These are phyloP conservation scores for Acheta domesticus DNA, from an alignment of 2,888 invertebrate genomes.

Conservation along the genomic window DNA sequence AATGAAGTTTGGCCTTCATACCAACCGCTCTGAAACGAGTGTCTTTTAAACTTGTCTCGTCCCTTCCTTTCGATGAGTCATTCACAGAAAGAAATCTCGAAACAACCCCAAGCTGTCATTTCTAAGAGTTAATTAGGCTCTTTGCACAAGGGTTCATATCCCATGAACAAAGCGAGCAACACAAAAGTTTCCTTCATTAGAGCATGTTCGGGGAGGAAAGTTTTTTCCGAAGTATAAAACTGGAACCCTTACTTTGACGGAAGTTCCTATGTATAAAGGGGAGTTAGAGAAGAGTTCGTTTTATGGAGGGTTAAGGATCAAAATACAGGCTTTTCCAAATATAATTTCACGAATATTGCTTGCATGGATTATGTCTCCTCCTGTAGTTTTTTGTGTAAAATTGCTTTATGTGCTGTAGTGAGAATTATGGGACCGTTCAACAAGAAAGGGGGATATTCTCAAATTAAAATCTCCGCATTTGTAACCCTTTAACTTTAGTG, in stretches of 20 bases:
- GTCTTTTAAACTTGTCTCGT: neutral
- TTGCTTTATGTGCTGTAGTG: too few relatives aligned
- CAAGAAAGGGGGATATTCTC: too few relatives aligned
- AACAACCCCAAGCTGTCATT: neutral
- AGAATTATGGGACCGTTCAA: too few relatives aligned
- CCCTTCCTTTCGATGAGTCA: neutral
- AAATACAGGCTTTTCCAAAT: neutral
- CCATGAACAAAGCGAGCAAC: slow-evolving; percentile 1
- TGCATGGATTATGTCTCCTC: too few relatives aligned
- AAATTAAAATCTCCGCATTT: too few relatives aligned
- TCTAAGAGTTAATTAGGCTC: neutral
- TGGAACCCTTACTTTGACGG: neutral
- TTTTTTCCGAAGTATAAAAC: neutral
- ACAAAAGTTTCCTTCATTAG: slow-evolving; percentile 1
- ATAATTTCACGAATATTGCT: neutral
- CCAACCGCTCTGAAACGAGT: neutral
- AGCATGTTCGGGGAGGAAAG: neutral
- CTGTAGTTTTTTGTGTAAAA: too few relatives aligned
- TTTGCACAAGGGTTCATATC: neutral
- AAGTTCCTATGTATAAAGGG: neutral
- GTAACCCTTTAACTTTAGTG: too few relatives aligned
- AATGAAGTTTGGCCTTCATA: too few relatives aligned
- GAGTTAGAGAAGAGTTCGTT: neutral
- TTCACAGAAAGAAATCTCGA: neutral
- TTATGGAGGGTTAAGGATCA: neutral